Evolutionary conservation across 2,113 vertebrate genomes (phyloP).

Genomic region (Caracal caracal): DNA sequence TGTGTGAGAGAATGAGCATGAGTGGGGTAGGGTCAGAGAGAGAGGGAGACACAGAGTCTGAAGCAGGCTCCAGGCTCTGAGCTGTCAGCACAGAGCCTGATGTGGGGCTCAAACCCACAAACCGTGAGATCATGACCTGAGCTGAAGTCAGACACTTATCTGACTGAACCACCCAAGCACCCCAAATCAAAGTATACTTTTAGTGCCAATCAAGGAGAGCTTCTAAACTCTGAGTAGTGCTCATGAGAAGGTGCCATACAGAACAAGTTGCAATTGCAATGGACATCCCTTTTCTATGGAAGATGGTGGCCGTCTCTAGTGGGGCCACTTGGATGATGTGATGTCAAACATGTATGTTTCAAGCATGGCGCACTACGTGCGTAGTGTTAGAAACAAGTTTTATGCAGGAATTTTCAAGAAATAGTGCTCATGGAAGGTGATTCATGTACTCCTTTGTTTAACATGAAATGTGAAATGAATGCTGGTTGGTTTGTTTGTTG

Average conservation of each 20-base stretch:
- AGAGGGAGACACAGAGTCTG: no score
- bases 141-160: no score
- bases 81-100: no score
- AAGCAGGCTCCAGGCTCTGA: no score
- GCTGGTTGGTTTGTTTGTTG: neutral
- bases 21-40: no score
- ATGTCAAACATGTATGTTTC: neutral
- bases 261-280: neutral
- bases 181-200: neutral
- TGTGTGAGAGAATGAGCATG: no score
- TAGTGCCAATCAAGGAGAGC: neutral
- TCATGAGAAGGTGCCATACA: neutral
- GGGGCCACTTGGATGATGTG: fast-evolving
- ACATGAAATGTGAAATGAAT: slow-evolving; percentile 12
- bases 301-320: neutral
- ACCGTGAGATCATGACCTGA: no score
- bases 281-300: neutral
- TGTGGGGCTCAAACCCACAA: no score
- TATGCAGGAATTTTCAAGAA: neutral
- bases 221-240: neutral
- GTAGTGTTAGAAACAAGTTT: neutral
- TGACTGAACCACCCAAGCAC: no score
- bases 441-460: neutral
- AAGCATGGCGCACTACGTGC: neutral
- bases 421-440: neutral